These are phyloP conservation scores for Stomorhina lunata DNA, from an alignment of 2,888 invertebrate species.

Conservation along the genomic window DNA sequence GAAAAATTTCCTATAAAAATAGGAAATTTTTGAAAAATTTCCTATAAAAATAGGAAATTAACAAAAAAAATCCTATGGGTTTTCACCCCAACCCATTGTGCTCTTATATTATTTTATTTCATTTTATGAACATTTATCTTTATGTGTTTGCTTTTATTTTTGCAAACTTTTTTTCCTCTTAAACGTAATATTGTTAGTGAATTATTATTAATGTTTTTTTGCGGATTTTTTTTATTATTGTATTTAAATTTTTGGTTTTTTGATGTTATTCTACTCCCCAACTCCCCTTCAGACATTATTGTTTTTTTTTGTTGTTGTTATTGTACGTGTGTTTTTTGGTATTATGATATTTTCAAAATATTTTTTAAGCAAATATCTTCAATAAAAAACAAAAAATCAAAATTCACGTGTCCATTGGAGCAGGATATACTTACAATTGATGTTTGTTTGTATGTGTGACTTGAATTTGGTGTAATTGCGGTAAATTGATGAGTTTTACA, in stretches of 20 bases:
- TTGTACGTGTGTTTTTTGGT: constrained; percentile 4
- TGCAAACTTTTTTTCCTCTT: neutral
- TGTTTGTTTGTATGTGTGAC: neutral
- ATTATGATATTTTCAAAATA: neutral
- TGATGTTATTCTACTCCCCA: neutral
- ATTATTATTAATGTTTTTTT: neutral
- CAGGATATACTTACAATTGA: neutral
- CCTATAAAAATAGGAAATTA: too few relatives aligned
- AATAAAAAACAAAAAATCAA: neutral
- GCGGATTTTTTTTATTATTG: neutral
- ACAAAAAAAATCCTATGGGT: too few relatives aligned
- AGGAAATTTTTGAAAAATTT: too few relatives aligned
- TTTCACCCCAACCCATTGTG: too few relatives aligned
- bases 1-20: too few relatives aligned
- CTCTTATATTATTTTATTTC: neutral
- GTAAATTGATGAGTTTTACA: constrained; percentile 13
- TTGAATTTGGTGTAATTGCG: neutral
- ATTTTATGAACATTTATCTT: neutral
- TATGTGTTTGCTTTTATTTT: neutral
- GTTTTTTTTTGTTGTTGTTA: neutral
- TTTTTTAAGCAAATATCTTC: neutral
- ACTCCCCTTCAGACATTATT: neutral
- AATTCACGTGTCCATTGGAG: neutral
- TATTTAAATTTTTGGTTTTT: neutral
- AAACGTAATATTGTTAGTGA: constrained; percentile 4